Base-by-base conservation (phyloP, 1,140 invertebrate species). In the Campoletis sonorensis region DNA sequence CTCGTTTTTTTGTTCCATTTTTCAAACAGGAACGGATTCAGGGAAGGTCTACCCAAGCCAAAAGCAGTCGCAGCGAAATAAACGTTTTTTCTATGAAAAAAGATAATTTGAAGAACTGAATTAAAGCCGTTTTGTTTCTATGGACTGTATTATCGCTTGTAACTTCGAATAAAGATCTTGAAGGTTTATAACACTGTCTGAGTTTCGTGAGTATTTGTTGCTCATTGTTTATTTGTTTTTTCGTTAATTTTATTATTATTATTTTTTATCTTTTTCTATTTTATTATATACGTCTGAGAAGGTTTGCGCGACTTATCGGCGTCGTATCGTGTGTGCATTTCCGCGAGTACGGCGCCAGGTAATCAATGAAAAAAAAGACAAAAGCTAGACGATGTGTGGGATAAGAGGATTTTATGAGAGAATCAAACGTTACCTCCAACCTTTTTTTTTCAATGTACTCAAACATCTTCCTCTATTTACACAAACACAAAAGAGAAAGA, bases 1-100 rank as follows among this genome's bases (percentile, higher is more conserved):
- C 16, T 45, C 13, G 2, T 4, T 11, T 45, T 45, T 45, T 79
- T 61, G 23, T 72, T 80, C 68, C 51, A 83, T 27, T 83, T 72
- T 84, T 23, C 82, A 70, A 87, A 27, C 75, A 92, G 91, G 81
- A 92, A 92, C 82, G 91, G 90, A 85, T 92, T 92, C 81, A 90
- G 91, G 67, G 90, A 92, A 86, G 91, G 91, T 51, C 70, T 89
- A 27, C 89, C 90, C 15, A 92, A 92, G 84, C 87, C 89, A 18
- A 92, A 91, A 84, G 85, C 87, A 79, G 89, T 85, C 77, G 85
- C 86, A 10, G 67, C 87, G 27, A 91, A 91, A 82, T 92, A 90
- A 85, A 68, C 71, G 83, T 70, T 83, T 64, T 82, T 80, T 84
- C 72, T 5, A 45, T 33, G 7, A 45, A 45, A 8, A 45, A 1